Conservation (phyloP, 2,113 vertebrate genomes). For the Antechinus stuartii region DNA sequence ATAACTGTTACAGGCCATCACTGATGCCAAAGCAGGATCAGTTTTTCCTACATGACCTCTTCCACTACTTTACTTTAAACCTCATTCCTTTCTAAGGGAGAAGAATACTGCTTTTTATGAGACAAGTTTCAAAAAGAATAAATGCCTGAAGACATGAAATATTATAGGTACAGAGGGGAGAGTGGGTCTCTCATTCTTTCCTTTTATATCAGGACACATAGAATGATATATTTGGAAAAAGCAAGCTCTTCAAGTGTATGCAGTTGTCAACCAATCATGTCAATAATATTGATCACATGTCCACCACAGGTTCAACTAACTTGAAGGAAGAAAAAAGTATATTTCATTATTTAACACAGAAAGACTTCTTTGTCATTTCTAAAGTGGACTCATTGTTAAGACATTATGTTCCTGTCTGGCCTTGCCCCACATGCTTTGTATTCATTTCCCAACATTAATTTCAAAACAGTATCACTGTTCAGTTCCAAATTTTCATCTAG, state of each 20-base stretch:
- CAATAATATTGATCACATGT: background rate
- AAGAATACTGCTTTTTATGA: background rate
- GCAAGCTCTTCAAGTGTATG: background rate
- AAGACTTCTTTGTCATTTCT: background rate
- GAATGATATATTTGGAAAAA: background rate
- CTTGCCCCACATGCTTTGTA: background rate
- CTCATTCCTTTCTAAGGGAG: background rate
- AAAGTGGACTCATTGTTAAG: background rate
- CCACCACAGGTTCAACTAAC: background rate
- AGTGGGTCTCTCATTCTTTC: background rate
- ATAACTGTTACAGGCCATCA: constrained; percentile 10
- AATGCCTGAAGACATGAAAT: background rate
- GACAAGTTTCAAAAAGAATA: background rate
- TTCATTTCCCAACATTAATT: background rate
- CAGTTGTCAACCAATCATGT: background rate
- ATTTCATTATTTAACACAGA: background rate
- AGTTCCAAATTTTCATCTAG: background rate
- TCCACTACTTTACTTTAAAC: background rate
- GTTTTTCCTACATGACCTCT: constrained; percentile 27
- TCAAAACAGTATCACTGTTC: background rate
- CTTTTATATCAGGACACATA: background rate
- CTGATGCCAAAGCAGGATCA: constrained; percentile 8
- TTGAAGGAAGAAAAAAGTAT: background rate
- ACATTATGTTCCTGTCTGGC: background rate
- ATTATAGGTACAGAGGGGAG: background rate